Percentiles rank a stretch among this genome's conserved stretches.
phyloP scores from a whole-genome alignment of 2,797 vertebrate genomes.

The Tauraco hartlaubi region DNA sequence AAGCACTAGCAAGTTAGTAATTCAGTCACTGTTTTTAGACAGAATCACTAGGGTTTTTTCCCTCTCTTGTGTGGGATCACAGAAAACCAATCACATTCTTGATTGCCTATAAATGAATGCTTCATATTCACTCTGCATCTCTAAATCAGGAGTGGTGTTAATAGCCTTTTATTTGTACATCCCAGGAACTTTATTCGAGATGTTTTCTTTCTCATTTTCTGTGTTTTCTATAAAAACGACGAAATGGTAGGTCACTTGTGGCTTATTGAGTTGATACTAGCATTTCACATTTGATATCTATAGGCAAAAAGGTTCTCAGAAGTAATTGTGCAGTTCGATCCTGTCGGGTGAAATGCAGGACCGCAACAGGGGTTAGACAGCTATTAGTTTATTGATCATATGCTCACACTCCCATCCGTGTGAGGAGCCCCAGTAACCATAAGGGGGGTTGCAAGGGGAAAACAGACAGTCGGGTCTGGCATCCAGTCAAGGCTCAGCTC shows the following conservation, averaged over 20 bases:
- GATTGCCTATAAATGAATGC: not conserved
- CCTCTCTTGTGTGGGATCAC: not conserved
- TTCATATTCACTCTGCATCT: not conserved
- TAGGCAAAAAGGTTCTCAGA: not conserved
- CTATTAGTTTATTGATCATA: not conserved
- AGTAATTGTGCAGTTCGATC: not conserved
- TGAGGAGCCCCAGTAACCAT: not conserved
- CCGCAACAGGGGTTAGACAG: not conserved
- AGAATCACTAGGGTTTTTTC: not conserved
- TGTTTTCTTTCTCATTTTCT: not conserved
- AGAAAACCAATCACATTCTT: not conserved
- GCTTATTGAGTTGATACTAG: not conserved
- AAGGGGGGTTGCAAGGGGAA: not conserved
- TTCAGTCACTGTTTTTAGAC: not conserved
- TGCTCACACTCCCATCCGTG: fast-evolving
- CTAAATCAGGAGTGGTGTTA: not conserved
- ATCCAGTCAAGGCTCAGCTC: not conserved
- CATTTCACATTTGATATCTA: not conserved
- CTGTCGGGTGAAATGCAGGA: not conserved
- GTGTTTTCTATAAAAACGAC: not conserved
- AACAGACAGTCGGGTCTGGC: fast-evolving
- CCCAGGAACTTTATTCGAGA: not conserved
- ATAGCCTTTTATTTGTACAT: not conserved
- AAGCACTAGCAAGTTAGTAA: not conserved
- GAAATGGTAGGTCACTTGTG: not conserved